Conservation (phyloP, 2,113 vertebrate species). For the Otis tarda region DNA sequence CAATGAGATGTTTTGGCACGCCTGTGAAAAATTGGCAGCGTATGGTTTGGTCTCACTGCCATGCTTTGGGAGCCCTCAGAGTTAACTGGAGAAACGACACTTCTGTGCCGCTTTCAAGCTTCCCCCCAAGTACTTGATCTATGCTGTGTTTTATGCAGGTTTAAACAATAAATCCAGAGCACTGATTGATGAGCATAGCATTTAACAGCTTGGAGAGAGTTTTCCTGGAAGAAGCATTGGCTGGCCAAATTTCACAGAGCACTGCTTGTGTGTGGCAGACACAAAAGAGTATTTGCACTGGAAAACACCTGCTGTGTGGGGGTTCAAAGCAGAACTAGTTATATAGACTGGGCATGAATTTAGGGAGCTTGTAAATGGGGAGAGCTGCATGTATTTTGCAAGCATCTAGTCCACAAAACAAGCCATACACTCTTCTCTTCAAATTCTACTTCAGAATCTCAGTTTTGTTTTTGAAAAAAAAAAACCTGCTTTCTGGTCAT, state of each 20-base stretch:
- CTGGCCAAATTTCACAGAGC: neutral
- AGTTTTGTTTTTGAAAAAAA: neutral
- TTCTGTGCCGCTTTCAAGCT: neutral
- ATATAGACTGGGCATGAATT: neutral
- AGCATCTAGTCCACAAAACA: neutral
- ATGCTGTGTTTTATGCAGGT: neutral
- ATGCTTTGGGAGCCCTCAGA: neutral
- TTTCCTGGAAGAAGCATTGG: neutral
- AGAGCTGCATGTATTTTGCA: neutral
- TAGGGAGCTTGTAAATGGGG: neutral
- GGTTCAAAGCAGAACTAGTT: neutral
- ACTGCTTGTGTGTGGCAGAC: neutral
- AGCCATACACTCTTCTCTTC: neutral
- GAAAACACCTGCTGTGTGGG: neutral
- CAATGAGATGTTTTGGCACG: neutral
- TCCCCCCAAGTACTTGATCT: neutral
- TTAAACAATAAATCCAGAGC: neutral
- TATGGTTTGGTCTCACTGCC: neutral
- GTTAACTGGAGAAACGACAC: neutral
- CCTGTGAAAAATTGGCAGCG: rapidly evolving
- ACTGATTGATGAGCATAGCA: neutral
- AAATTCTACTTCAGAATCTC: neutral
- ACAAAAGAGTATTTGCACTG: neutral
- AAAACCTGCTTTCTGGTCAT: neutral
- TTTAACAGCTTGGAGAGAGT: neutral